phyloP scores from a whole-genome alignment of 2,888 invertebrate genomes.

The Drosophila rellima region DNA sequence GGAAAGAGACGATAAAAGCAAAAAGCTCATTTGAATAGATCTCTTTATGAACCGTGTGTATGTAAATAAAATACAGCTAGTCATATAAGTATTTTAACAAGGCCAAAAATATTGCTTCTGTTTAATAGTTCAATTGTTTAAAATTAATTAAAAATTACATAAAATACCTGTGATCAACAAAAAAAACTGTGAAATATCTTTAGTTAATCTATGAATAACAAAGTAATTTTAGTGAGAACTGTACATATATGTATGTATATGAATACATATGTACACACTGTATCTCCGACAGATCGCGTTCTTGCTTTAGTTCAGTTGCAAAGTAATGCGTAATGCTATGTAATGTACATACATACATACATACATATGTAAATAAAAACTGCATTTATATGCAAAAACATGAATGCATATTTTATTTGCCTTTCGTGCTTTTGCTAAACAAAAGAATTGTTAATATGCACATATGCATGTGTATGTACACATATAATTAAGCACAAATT shows the following conservation, averaged over 20 bases:
- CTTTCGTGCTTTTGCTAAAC: not conserved
- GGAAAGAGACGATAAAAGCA: slow-evolving; percentile 22
- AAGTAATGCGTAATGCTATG: slow-evolving; percentile 12
- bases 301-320: slow-evolving; percentile 14
- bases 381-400: slow-evolving; percentile 3
- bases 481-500: not conserved
- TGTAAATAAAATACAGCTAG: slow-evolving; percentile 29
- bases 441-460: not conserved
- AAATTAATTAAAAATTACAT: not conserved
- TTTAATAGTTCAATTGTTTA: not conserved
- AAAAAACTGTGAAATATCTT: not conserved
- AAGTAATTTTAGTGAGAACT: slow-evolving; percentile 5
- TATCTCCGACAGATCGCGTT: slow-evolving; percentile 10
- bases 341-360: slow-evolving; percentile 39
- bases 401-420: slow-evolving; percentile 17
- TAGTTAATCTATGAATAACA: not conserved
- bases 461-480: not conserved
- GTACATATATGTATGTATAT: slow-evolving; percentile 3
- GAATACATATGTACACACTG: not conserved
- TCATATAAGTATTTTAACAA: slow-evolving; percentile 14
- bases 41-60: slow-evolving; percentile 12
- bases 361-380: slow-evolving; percentile 34
- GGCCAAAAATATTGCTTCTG: not conserved
- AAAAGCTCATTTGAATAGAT: slow-evolving; percentile 18
- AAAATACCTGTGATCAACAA: not conserved